Conservation (phyloP, 2,888 invertebrate species). For the Amphipyra tragopoginis region DNA sequence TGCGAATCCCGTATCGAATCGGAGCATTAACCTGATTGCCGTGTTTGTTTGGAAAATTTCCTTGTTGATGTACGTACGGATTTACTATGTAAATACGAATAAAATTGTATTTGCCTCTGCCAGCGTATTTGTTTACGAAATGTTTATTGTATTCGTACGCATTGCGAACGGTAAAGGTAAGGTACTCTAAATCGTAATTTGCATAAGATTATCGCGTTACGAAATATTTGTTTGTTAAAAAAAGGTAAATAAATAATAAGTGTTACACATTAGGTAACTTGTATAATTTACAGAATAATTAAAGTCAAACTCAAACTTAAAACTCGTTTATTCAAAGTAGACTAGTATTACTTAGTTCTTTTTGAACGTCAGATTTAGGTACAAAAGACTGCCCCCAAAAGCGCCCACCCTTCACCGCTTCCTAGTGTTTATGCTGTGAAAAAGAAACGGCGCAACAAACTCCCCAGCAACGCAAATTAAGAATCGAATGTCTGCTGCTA, state of each 20-base stretch:
- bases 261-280: too few relatives aligned
- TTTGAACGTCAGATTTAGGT: too few relatives aligned
- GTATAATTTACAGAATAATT: too few relatives aligned
- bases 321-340: too few relatives aligned
- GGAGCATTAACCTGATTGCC: conserved; percentile 70
- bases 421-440: too few relatives aligned
- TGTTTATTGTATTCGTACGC: conserved; percentile 37
- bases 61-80: conserved; percentile 25
- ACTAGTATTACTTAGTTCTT: too few relatives aligned
- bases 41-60: conserved; percentile 53
- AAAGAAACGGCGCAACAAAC: too few relatives aligned
- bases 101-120: conserved; percentile 38
- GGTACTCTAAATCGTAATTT: conserved; percentile 24
- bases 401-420: too few relatives aligned
- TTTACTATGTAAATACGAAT: conserved; percentile 32
- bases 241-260: background rate
- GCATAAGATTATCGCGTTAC: conserved; percentile 25
- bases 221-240: conserved; percentile 8
- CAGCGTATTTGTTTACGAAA: conserved; percentile 34
- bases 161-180: conserved; percentile 13
- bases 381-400: too few relatives aligned
- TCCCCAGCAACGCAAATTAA: too few relatives aligned
- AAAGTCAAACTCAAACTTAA: too few relatives aligned
- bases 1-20: conserved; percentile 70
- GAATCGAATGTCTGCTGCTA: too few relatives aligned